phyloP scores from a whole-genome alignment of 1,140 invertebrate species.

The Drosophila nebulosa region DNA sequence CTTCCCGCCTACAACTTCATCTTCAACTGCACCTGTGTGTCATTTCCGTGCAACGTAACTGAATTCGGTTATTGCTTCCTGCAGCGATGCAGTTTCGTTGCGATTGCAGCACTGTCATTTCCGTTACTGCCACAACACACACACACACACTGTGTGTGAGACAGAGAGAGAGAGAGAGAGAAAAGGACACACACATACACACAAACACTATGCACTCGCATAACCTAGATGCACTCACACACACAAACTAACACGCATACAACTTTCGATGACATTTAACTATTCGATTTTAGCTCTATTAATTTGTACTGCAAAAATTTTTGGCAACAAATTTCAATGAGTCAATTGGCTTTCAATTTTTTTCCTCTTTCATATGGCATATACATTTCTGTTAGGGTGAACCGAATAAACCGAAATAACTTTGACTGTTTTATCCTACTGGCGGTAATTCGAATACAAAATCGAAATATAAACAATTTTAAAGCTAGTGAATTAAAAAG shows the following conservation, averaged over 20 bases:
- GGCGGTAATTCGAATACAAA: no score
- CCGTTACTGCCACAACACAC: constrained; percentile 27
- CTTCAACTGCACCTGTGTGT: constrained; percentile 22
- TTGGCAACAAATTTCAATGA: background rate
- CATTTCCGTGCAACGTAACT: constrained; percentile 59
- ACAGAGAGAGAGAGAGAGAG: background rate
- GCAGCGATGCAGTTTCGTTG: constrained; percentile 32
- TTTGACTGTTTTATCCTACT: no score
- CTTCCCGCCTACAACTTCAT: background rate
- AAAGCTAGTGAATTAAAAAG: no score
- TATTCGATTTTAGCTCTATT: constrained; percentile 34
- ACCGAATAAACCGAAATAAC: no score
- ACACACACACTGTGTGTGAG: constrained; percentile 13
- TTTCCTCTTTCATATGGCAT: background rate
- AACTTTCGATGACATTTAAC: constrained; percentile 31
- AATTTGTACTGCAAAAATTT: constrained; percentile 40
- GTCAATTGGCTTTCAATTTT: background rate
- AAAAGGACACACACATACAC: background rate
- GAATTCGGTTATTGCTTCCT: constrained; percentile 60
- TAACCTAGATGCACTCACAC: background rate
- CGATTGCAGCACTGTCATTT: constrained; percentile 52
- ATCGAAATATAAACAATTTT: no score
- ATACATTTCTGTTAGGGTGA: background rate
- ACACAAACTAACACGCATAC: background rate
- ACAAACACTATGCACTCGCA: background rate